These are phyloP conservation scores for Plectus sambesii DNA, from an alignment of 1,140 invertebrate species.

Conservation along the genomic window DNA sequence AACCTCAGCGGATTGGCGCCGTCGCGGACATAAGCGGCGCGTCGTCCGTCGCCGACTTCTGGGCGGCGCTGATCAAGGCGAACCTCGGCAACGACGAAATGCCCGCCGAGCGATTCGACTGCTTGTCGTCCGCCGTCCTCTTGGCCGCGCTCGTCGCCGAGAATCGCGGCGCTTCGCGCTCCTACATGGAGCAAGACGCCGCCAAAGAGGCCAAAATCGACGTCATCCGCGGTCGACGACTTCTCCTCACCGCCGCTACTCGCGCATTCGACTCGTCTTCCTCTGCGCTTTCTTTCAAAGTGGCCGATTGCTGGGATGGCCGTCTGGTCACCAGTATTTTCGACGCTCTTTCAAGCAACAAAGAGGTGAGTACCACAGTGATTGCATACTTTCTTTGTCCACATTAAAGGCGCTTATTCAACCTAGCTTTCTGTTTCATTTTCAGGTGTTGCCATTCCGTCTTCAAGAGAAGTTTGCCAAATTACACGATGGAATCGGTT, in stretches of 20 bases:
- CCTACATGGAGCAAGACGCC: slow-evolving; percentile 22
- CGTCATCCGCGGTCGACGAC: slow-evolving; percentile 18
- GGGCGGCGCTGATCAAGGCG: slow-evolving; percentile 21
- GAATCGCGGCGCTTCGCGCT: slow-evolving; percentile 19
- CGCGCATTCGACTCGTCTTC: slow-evolving; percentile 2
- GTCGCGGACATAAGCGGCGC: slow-evolving; percentile 9
- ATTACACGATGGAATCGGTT: slow-evolving; percentile 28
- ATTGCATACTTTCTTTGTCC: slow-evolving; percentile 2
- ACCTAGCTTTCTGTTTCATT: too few species aligned
- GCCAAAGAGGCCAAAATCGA: slow-evolving; percentile 19
- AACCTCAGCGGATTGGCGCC: not conserved
- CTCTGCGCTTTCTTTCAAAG: slow-evolving; percentile 13
- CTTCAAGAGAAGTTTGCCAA: slow-evolving; percentile 41
- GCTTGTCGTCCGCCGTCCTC: slow-evolving; percentile 32
- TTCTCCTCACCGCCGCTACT: slow-evolving; percentile 19
- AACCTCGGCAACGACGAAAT: slow-evolving; percentile 17
- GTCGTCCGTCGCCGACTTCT: slow-evolving; percentile 24
- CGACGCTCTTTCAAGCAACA: slow-evolving; percentile 21
- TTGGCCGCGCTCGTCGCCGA: slow-evolving; percentile 31
- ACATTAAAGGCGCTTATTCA: slow-evolving; percentile 5
- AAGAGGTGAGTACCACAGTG: slow-evolving; percentile 5
- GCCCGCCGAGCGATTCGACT: slow-evolving; percentile 32
- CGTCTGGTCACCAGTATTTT: slow-evolving; percentile 30
- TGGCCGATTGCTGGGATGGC: slow-evolving; percentile 30
- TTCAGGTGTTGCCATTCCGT: slow-evolving; percentile 28